phyloP scores from a whole-genome alignment of 2,888 invertebrate genomes.

The Dilophus febrilis region DNA sequence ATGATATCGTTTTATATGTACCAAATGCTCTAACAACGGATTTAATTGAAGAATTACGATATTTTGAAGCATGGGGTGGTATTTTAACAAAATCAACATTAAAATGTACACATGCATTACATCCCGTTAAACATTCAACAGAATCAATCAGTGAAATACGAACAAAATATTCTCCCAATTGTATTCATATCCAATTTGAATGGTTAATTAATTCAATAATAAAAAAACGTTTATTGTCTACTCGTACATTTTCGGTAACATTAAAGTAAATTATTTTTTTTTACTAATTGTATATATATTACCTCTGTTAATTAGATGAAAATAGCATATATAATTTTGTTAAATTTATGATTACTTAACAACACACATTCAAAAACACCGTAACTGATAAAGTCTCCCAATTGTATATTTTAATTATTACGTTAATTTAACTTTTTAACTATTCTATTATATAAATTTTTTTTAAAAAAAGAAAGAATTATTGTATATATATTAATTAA shows the following conservation, averaged over 20 bases:
- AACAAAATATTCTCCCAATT: slow-evolving; percentile 16
- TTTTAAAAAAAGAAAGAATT: too few relatives aligned
- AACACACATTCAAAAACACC: too few relatives aligned
- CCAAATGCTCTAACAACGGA: slow-evolving; percentile 7
- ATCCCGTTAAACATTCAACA: neutral
- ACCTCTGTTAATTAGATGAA: too few relatives aligned
- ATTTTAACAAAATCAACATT: neutral
- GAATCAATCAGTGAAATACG: slow-evolving; percentile 12
- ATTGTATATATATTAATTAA: too few relatives aligned
- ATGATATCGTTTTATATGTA: neutral
- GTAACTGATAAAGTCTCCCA: too few relatives aligned
- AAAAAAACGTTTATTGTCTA: slow-evolving; percentile 10
- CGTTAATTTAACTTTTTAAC: too few relatives aligned
- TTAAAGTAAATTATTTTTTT: too few relatives aligned
- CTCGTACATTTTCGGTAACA: slow-evolving; percentile 8
- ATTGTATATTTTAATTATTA: too few relatives aligned
- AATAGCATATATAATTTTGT: too few relatives aligned
- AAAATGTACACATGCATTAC: slow-evolving; percentile 4
- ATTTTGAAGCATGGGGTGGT: slow-evolving; percentile 3
- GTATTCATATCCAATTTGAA: slow-evolving; percentile 20
- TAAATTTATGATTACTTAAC: too few relatives aligned
- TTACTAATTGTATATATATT: too few relatives aligned
- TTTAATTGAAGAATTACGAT: slow-evolving; percentile 9
- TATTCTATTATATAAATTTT: too few relatives aligned
- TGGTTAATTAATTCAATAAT: slow-evolving; percentile 22